phyloP scores from a whole-genome alignment of 2,113 vertebrate species.

The Coregonus clupeaformis region DNA sequence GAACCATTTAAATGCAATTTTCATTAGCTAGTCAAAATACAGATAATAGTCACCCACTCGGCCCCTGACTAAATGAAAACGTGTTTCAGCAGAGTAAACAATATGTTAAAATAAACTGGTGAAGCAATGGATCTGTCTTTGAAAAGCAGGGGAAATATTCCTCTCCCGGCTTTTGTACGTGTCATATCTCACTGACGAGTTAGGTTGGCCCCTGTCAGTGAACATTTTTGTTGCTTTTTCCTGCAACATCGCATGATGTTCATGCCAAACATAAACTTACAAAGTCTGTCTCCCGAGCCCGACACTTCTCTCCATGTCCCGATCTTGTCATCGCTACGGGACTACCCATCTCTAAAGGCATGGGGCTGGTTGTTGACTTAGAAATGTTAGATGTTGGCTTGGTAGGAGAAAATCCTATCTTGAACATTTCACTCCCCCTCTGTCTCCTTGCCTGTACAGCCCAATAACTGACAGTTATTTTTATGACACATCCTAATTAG shows the following conservation, averaged over 20 bases:
- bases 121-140: slow-evolving; percentile 43
- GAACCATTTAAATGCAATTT: slow-evolving; percentile 58
- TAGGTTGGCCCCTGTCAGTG: slow-evolving; percentile 32
- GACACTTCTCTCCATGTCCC: slow-evolving; percentile 47
- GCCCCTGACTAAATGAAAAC: slow-evolving; percentile 51
- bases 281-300: slow-evolving; percentile 36
- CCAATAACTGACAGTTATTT: background rate
- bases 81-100: slow-evolving; percentile 47
- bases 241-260: slow-evolving; percentile 57
- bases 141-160: slow-evolving; percentile 31
- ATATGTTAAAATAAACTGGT: slow-evolving; percentile 45
- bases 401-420: slow-evolving; percentile 40
- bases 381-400: slow-evolving; percentile 50
- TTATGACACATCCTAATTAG: background rate
- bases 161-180: slow-evolving; percentile 51
- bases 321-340: slow-evolving; percentile 56
- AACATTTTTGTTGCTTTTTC: slow-evolving; percentile 46
- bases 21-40: slow-evolving; percentile 63
- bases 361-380: slow-evolving; percentile 46
- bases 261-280: slow-evolving; percentile 56
- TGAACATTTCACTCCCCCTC: background rate
- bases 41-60: slow-evolving; percentile 44
- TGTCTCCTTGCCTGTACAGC: background rate
- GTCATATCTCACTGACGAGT: slow-evolving; percentile 51
- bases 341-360: slow-evolving; percentile 47